A percentile compares a stretch with the other conserved stretches of the same genome.
Evolutionary conservation across 2,797 vertebrate genomes (phyloP).

Genomic region (Selene dorsalis): DNA sequence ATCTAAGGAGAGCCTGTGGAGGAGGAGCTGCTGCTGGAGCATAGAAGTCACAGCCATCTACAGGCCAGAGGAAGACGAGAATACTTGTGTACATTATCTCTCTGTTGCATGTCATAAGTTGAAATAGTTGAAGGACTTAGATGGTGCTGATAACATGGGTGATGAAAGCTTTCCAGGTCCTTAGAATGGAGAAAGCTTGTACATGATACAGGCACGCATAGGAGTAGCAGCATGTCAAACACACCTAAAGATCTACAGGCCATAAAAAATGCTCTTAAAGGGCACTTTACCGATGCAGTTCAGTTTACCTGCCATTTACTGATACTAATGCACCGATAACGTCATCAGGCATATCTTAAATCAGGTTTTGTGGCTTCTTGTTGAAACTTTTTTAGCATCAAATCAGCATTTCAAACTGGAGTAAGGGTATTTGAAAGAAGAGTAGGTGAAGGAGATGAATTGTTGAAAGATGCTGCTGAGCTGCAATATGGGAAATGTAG

Average conservation of each 20-base stretch:
- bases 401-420: no score
- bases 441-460: no score
- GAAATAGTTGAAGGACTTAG: slow-evolving; percentile 20
- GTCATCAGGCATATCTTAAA: no score
- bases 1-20: slow-evolving; percentile 26
- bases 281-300: no score
- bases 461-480: no score
- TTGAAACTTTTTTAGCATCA: no score
- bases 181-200: slow-evolving; percentile 47
- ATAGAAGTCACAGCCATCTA: not conserved
- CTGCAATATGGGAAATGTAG: no score
- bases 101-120: slow-evolving; percentile 37
- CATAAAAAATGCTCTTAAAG: no score
- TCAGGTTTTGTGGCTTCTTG: no score
- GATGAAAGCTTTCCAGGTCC: not conserved
- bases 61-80: slow-evolving; percentile 2
- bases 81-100: slow-evolving; percentile 2
- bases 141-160: not conserved
- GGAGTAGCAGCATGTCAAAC: not conserved
- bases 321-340: no score
- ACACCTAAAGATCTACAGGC: not conserved
- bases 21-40: slow-evolving; percentile 28
- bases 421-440: no score
- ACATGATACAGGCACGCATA: not conserved
- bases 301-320: no score